phyloP scores from a whole-genome alignment of 2,113 vertebrate genomes.

The Paraplagusia blochii region DNA sequence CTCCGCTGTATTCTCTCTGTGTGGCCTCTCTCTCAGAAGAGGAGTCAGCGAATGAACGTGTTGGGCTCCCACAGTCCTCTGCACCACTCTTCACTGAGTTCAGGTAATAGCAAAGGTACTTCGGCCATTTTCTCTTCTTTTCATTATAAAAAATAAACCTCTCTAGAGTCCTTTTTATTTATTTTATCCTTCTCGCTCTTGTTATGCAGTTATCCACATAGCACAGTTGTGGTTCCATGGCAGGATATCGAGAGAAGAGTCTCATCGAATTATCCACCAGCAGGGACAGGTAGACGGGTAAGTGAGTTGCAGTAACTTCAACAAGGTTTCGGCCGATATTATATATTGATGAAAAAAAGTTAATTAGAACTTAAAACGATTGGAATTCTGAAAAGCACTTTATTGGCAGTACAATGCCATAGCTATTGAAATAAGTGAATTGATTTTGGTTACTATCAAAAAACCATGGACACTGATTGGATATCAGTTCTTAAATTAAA shows the following conservation, averaged over 20 bases:
- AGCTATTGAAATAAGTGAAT: too few relatives aligned
- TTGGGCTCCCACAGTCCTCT: conserved; percentile 92
- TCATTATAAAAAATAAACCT: background rate
- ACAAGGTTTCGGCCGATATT: background rate
- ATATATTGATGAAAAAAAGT: too few relatives aligned
- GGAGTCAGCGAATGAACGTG: conserved; percentile 91
- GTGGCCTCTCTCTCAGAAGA: conserved; percentile 79
- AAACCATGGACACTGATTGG: too few relatives aligned
- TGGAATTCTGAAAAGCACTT: too few relatives aligned
- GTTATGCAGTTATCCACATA: conserved; percentile 88
- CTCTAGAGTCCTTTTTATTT: background rate
- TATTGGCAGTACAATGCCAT: too few relatives aligned
- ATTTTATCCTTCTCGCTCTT: background rate
- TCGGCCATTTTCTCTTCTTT: background rate
- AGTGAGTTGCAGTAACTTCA: conserved; percentile 26
- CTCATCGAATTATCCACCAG: conserved; percentile 91
- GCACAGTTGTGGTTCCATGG: conserved; percentile 97
- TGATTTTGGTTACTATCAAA: too few relatives aligned
- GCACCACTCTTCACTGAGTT: conserved; percentile 87
- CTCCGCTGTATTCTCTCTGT: conserved; percentile 32
- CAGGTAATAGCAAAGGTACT: conserved; percentile 74
- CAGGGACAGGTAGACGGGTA: conserved; percentile 97
- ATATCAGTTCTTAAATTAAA: too few relatives aligned
- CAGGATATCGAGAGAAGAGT: conserved; percentile 93
- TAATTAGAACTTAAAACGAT: too few relatives aligned